Conservation (phyloP, 2,113 vertebrate genomes). For the Numenius arquata region DNA sequence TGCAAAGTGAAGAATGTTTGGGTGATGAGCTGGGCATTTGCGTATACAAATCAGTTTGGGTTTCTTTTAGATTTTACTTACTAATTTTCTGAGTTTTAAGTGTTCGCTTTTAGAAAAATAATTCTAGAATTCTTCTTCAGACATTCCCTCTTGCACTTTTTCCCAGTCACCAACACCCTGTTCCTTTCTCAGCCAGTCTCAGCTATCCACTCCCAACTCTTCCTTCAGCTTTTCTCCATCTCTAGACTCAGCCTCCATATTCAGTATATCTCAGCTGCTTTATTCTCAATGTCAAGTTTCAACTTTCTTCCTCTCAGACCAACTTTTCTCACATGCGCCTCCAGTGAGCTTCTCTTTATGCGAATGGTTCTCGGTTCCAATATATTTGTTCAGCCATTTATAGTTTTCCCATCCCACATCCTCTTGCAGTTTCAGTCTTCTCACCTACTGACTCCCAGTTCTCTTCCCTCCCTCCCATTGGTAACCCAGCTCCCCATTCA, state of each 20-base stretch:
- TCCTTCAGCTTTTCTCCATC: not conserved
- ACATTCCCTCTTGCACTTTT: not conserved
- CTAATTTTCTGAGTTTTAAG: not conserved
- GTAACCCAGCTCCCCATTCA: not conserved
- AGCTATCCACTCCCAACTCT: not conserved
- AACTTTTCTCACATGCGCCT: not conserved
- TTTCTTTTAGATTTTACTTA: conserved; percentile 12
- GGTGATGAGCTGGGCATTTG: not conserved
- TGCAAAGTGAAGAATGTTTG: conserved; percentile 41
- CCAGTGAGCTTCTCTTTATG: not conserved
- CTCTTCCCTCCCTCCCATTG: not conserved
- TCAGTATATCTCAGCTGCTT: not conserved
- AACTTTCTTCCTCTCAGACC: not conserved
- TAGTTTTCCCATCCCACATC: not conserved
- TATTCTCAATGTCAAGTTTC: not conserved
- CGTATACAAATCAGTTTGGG: not conserved
- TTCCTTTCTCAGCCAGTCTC: not conserved
- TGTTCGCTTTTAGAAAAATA: not conserved
- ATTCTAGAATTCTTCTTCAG: not conserved
- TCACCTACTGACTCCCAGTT: not conserved
- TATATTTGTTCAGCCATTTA: not conserved
- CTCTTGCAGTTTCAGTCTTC: conserved; percentile 15
- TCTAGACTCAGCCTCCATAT: not conserved
- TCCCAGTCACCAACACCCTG: not conserved
- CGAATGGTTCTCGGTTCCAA: not conserved